Evolutionary conservation across 2,797 vertebrate species (phyloP).

Genomic region (Manis javanica): DNA sequence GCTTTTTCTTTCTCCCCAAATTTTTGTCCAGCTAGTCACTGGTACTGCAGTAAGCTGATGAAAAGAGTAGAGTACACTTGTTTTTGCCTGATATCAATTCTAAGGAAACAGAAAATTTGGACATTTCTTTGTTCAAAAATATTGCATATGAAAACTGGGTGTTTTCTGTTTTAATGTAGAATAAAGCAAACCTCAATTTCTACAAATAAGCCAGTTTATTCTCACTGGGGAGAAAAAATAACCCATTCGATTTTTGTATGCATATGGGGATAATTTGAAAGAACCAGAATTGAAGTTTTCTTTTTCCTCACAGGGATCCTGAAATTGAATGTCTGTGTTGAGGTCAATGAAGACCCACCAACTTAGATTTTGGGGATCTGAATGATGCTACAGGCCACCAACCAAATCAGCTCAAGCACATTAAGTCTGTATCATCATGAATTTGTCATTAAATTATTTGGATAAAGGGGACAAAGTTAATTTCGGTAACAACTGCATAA

Average conservation of each 20-base stretch:
- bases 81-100: neutral
- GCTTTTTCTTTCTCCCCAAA: neutral
- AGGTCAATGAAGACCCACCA: neutral
- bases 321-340: neutral
- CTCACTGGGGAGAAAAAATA: neutral
- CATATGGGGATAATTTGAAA: neutral
- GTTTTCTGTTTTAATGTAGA: neutral
- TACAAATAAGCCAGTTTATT: neutral
- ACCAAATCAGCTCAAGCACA: neutral
- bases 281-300: neutral
- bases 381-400: neutral
- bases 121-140: neutral
- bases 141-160: neutral
- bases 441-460: neutral
- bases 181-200: constrained; percentile 24
- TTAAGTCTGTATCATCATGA: neutral
- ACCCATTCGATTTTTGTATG: neutral
- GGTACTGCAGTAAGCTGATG: neutral
- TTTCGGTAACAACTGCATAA: neutral
- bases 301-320: neutral
- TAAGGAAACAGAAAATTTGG: neutral
- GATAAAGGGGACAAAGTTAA: neutral
- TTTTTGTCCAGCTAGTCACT: neutral
- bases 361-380: neutral
- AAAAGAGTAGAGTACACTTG: neutral